phyloP scores from a whole-genome alignment of 64 coral and sea anemone genomes.

The Montipora foliosa region DNA sequence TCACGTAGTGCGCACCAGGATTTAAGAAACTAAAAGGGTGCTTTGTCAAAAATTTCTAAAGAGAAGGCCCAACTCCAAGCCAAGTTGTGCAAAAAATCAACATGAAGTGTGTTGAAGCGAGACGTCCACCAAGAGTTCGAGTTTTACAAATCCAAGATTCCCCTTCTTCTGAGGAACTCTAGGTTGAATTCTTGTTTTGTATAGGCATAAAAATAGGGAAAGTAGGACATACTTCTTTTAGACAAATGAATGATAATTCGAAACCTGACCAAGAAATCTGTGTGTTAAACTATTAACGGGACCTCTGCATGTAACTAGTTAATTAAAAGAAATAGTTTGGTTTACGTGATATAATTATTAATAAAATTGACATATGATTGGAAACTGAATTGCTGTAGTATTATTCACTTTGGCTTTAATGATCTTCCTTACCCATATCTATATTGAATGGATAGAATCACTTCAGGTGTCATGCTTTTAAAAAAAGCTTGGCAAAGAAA shows the following conservation, averaged over 20 bases:
- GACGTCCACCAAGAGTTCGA: not conserved
- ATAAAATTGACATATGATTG: not conserved
- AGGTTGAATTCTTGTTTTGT: not conserved
- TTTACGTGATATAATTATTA: not conserved
- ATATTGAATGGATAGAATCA: too few relatives aligned
- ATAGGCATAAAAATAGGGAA: not conserved
- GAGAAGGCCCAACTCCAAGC: not conserved
- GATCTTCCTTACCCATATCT: too few relatives aligned
- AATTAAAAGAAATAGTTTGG: not conserved
- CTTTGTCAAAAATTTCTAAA: not conserved
- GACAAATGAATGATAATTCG: not conserved
- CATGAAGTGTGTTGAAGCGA: not conserved
- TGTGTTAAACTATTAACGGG: not conserved
- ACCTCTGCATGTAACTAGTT: not conserved
- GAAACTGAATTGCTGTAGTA: not conserved
- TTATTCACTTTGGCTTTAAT: not conserved
- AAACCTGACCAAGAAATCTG: not conserved
- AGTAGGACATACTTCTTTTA: not conserved
- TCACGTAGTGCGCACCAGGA: not conserved
- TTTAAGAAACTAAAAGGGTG: not conserved
- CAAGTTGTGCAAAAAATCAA: not conserved
- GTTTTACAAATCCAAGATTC: not conserved
- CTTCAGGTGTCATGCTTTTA: not conserved
- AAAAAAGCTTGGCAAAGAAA: not conserved
- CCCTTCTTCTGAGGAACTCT: not conserved